phyloP scores from a whole-genome alignment of 2,113 vertebrate species.

The Hipposideros armiger region DNA sequence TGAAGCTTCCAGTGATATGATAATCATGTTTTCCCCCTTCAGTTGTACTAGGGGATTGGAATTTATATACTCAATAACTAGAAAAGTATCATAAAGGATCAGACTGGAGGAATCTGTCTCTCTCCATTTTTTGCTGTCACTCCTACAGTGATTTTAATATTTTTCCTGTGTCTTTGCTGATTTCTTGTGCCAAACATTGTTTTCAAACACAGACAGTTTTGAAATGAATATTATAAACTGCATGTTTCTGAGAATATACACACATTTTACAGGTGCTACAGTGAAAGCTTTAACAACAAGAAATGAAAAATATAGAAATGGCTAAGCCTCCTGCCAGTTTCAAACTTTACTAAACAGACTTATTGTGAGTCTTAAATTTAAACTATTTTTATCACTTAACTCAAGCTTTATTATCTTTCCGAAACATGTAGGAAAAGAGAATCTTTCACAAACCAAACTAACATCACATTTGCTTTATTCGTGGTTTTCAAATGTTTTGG shows the following conservation, averaged over 20 bases:
- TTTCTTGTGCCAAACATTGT: conserved; percentile 90
- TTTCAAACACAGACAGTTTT: conserved; percentile 88
- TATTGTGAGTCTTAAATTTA: conserved; percentile 80
- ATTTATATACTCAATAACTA: conserved; percentile 91
- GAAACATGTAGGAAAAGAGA: conserved; percentile 72
- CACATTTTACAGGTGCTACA: conserved; percentile 80
- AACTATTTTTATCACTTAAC: conserved; percentile 77
- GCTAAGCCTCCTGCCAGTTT: conserved; percentile 68
- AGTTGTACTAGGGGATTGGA: conserved; percentile 87
- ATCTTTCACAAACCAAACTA: conserved; percentile 80
- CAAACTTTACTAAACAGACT: conserved; percentile 79
- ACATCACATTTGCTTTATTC: conserved; percentile 78
- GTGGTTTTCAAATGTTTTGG: conserved; percentile 81
- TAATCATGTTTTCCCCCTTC: conserved; percentile 87
- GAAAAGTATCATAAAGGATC: conserved; percentile 91
- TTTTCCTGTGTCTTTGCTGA: conserved; percentile 88
- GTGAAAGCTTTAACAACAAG: conserved; percentile 80
- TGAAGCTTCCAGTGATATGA: conserved; percentile 88
- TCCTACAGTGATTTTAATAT: conserved; percentile 92
- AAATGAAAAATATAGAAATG: conserved; percentile 77
- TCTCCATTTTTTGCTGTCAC: conserved; percentile 92
- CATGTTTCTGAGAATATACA: conserved; percentile 74
- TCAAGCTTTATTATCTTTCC: conserved; percentile 65
- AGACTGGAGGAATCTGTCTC: conserved; percentile 88
- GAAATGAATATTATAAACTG: conserved; percentile 83